Evolutionary conservation across 2,797 vertebrate species (phyloP).

Genomic region (Epinephelus malabaricus): DNA sequence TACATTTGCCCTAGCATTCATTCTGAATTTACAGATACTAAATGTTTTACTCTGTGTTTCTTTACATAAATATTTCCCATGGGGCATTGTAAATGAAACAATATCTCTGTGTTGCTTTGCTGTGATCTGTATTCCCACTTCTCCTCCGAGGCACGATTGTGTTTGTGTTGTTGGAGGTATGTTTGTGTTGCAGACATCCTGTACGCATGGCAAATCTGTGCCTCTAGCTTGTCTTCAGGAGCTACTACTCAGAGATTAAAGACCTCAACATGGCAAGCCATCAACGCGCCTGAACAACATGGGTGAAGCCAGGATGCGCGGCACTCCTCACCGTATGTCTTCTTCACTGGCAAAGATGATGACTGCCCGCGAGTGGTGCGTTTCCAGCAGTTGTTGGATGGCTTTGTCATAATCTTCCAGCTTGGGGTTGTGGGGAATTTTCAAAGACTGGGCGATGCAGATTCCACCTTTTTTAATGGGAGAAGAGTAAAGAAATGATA

Average conservation of each 20-base stretch:
- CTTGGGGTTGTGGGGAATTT: conserved; percentile 93
- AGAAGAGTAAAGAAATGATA: conserved; percentile 62
- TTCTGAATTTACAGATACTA: conserved; percentile 51
- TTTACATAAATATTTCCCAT: conserved; percentile 56
- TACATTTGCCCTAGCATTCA: conserved; percentile 10
- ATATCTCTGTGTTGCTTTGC: conserved; percentile 63
- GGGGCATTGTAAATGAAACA: conserved; percentile 70
- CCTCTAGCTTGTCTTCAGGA: conserved; percentile 68
- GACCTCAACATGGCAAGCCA: conserved; percentile 57
- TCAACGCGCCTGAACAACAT: conserved; percentile 48
- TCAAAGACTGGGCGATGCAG: conserved; percentile 96
- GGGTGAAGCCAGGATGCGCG: conserved; percentile 43
- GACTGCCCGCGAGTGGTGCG: conserved; percentile 91
- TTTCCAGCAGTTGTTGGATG: conserved; percentile 93
- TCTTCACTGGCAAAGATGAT: conserved; percentile 95
- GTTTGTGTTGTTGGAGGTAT: conserved; percentile 72
- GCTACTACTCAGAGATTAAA: conserved; percentile 74
- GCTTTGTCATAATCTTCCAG: conserved; percentile 93
- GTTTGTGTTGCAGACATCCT: conserved; percentile 67
- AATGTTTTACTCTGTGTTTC: conserved; percentile 64
- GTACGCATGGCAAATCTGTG: conserved; percentile 57
- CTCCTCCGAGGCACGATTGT: conserved; percentile 61
- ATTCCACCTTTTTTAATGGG: conserved; percentile 88
- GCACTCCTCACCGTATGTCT: conserved; percentile 91
- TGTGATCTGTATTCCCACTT: conserved; percentile 61